A percentile compares a stretch with the other conserved stretches of the same genome.
Conservation (phyloP, 2,797 vertebrate genomes). For the Cygnus olor region DNA sequence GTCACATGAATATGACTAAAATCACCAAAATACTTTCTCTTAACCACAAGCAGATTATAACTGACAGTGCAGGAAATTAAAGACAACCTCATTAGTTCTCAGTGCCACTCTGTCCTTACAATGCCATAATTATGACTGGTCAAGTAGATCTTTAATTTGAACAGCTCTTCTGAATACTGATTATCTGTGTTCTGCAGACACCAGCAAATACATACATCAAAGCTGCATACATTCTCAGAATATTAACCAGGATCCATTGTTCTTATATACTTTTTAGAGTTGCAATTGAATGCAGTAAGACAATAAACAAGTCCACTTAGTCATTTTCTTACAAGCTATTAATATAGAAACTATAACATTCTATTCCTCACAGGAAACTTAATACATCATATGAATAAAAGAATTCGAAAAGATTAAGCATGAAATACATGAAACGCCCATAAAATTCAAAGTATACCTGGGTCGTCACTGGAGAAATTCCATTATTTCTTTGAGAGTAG, state of each 20-base stretch:
- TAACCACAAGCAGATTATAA: conserved; percentile 48
- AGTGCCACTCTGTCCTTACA: conserved; percentile 21
- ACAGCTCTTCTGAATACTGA: conserved; percentile 64
- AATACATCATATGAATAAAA: conserved; percentile 52
- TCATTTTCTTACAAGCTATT: conserved; percentile 66
- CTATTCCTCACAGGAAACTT: conserved; percentile 55
- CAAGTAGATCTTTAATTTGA: conserved; percentile 74
- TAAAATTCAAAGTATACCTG: conserved; percentile 32
- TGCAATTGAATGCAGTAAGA: conserved; percentile 61
- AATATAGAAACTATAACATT: conserved; percentile 52
- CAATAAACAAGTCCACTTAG: conserved; percentile 72
- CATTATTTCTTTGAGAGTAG: conserved; percentile 35
- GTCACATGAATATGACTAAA: neutral
- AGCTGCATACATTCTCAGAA: conserved; percentile 65
- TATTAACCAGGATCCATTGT: conserved; percentile 47
- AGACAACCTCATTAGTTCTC: conserved; percentile 52
- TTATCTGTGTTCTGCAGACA: conserved; percentile 66
- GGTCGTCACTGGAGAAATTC: conserved; percentile 42
- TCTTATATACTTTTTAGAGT: conserved; percentile 49
- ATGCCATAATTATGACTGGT: conserved; percentile 63
- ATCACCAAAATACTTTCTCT: conserved; percentile 28
- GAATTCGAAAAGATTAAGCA: conserved; percentile 48
- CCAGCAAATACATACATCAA: conserved; percentile 70
- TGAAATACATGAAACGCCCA: conserved; percentile 2
- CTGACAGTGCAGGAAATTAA: conserved; percentile 56